Percentiles rank a stretch among this genome's conserved stretches.
Conservation (phyloP, 1,140 invertebrate genomes). For the Eriocheir sinensis region DNA sequence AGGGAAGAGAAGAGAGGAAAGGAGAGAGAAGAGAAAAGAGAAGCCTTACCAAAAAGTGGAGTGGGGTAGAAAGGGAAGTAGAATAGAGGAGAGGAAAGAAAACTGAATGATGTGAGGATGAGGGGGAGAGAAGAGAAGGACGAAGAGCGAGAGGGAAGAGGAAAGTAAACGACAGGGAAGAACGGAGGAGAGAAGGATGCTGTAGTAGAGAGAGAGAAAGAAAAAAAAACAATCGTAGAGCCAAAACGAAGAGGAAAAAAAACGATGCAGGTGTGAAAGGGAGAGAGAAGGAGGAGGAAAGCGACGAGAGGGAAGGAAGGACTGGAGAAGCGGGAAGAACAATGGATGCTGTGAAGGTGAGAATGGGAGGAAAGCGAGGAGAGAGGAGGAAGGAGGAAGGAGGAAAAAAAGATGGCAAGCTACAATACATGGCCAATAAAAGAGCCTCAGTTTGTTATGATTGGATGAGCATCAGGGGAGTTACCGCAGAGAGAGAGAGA, state of each 20-base stretch:
- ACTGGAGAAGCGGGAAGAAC: not conserved
- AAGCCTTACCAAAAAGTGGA: no score
- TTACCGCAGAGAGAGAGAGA: not conserved
- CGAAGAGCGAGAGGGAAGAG: not conserved
- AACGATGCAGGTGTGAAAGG: no score
- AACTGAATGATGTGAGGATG: not conserved
- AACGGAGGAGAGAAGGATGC: not conserved
- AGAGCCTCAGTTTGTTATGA: constrained; percentile 2
- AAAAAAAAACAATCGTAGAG: no score
- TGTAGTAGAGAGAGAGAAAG: no score
- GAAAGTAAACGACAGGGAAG: no score
- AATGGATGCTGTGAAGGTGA: no score
- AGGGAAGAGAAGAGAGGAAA: no score
- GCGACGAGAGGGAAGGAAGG: not conserved
- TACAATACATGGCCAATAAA: constrained; percentile 4
- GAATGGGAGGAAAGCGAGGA: not conserved
- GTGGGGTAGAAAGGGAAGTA: no score
- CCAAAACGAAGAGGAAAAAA: no score
- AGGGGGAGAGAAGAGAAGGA: not conserved
- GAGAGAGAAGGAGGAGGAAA: not conserved
- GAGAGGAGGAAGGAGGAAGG: not conserved
- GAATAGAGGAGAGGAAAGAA: not conserved
- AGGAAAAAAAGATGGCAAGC: not conserved
- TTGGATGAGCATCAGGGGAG: not conserved
- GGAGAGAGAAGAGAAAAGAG: no score